These are phyloP conservation scores for Lasioglossum albipes DNA, from an alignment of 1,140 invertebrate species.

Conservation along the genomic window DNA sequence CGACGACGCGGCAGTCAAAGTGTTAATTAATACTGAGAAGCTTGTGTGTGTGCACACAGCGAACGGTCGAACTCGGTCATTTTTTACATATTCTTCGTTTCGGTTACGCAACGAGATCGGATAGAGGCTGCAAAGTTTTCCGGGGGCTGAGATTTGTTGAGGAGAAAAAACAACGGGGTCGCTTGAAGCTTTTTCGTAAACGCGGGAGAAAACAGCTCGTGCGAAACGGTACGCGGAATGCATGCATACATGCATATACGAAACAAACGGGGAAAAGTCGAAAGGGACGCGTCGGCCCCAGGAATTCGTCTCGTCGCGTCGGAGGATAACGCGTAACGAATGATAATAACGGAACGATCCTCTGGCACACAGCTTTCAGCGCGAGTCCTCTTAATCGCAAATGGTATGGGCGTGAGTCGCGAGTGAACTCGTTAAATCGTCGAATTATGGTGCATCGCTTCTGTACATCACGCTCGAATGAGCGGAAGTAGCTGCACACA, in stretches of 20 bases:
- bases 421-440: conserved; percentile 30
- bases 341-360: not conserved
- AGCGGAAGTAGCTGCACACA: conserved; percentile 7
- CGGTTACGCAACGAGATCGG: no score
- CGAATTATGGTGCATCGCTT: conserved; percentile 11
- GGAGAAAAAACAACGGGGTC: not conserved
- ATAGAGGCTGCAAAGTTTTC: not conserved
- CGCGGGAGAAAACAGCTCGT: not conserved
- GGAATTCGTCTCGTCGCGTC: not conserved
- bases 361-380: not conserved
- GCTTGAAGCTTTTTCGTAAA: not conserved
- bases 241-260: no score
- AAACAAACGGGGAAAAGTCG: not conserved
- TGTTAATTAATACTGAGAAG: no score
- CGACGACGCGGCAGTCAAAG: no score
- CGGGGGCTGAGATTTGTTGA: not conserved
- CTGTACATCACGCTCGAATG: conserved; percentile 16
- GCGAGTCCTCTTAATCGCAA: not conserved
- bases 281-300: not conserved
- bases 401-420: not conserved
- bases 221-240: no score
- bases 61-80: no score
- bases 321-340: not conserved
- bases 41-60: no score
- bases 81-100: no score